Percentiles rank a stretch among this genome's conserved stretches.
These are phyloP conservation scores for Zaprionus camerounensis DNA, from an alignment of 1,140 invertebrate species.

Conservation along the genomic window DNA sequence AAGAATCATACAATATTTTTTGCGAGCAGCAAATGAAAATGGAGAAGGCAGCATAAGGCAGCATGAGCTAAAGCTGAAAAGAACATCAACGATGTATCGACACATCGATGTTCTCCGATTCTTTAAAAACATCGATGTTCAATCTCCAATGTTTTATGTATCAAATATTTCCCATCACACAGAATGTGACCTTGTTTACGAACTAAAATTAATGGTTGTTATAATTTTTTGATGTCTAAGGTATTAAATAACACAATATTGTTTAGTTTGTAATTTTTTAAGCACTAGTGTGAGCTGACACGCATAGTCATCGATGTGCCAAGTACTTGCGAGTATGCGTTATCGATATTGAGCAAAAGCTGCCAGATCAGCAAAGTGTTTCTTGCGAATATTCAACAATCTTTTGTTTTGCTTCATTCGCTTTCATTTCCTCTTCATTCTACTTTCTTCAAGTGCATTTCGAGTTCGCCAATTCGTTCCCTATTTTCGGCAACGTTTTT, in stretches of 20 bases:
- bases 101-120: too few relatives aligned
- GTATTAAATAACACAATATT: too few relatives aligned
- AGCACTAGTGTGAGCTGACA: neutral
- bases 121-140: too few relatives aligned
- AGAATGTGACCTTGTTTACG: too few relatives aligned
- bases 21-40: neutral
- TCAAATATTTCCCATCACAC: too few relatives aligned
- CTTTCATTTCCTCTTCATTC: neutral
- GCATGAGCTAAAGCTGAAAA: neutral
- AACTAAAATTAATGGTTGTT: too few relatives aligned
- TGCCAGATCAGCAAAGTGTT: slow-evolving; percentile 12
- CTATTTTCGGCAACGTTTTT: slow-evolving; percentile 1
- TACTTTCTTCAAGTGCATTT: slow-evolving; percentile 34
- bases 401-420: neutral
- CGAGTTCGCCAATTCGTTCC: slow-evolving; percentile 32
- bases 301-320: neutral
- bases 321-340: neutral
- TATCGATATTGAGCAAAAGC: neutral
- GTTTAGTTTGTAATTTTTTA: too few relatives aligned
- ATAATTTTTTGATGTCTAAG: too few relatives aligned
- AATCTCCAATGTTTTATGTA: too few relatives aligned
- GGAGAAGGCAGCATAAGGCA: slow-evolving; percentile 26
- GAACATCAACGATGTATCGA: too few relatives aligned
- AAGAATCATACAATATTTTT: slow-evolving; percentile 50
- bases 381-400: neutral